Evolutionary conservation across 1,140 invertebrate species (phyloP).

Genomic region (Drosophila sulfurigaster): DNA sequence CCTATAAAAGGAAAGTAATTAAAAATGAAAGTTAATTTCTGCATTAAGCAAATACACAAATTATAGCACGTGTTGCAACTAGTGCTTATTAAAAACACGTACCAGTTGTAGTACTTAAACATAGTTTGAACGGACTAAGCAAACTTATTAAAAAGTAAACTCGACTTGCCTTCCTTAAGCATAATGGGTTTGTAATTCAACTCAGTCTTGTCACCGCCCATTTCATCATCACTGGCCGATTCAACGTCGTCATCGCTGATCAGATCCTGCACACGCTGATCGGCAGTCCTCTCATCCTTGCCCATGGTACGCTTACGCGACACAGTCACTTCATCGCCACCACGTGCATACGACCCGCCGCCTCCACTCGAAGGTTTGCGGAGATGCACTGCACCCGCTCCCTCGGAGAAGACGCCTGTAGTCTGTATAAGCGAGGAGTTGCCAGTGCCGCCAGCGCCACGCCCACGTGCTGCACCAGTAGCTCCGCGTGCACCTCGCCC

Average conservation of each 20-base stretch:
- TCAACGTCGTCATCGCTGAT: constrained; percentile 68
- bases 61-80: too few relatives aligned
- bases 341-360: constrained; percentile 50
- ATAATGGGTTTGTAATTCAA: constrained; percentile 64
- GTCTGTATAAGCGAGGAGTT: constrained; percentile 77
- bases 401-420: constrained; percentile 78
- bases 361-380: constrained; percentile 52
- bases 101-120: too few relatives aligned
- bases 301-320: constrained; percentile 64
- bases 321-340: constrained; percentile 58
- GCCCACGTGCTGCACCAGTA: constrained; percentile 49
- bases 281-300: constrained; percentile 62
- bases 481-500: constrained; percentile 49
- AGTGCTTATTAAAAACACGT: too few relatives aligned
- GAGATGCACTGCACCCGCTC: constrained; percentile 71
- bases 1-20: constrained; percentile 20
- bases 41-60: too few relatives aligned
- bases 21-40: too few relatives aligned
- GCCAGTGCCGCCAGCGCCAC: constrained; percentile 54
- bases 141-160: too few relatives aligned
- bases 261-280: constrained; percentile 45
- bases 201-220: constrained; percentile 77
- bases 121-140: too few relatives aligned
- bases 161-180: constrained; percentile 65
- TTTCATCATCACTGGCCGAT: constrained; percentile 52